Evolutionary conservation across 2,888 invertebrate species (phyloP), one percentile per base, ranked within the genome.

Genomic region (Polydesmus complanatus): DNA sequence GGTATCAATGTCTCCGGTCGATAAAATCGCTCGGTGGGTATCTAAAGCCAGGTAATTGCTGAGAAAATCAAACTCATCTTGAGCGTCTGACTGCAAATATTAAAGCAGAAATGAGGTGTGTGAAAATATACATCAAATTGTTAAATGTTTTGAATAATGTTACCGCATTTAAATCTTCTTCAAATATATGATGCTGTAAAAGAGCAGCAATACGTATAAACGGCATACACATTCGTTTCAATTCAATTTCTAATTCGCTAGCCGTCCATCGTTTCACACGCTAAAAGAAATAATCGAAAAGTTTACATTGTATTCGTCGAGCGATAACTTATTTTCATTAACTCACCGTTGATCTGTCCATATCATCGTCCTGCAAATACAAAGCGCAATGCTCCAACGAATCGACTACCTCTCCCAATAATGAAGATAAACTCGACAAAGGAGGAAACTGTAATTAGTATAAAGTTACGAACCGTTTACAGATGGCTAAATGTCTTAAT

Each of bases 191-290:
- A 72, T 85, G 84, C 56, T 86, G 82, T 57, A 95, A 77, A 5
- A 95, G 76, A 1, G 91, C 82, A 1, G 91, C 86, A 56, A 92
- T 80, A 54, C 93, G 81, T 65, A 94, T 75, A 74, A 87, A 93
- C 21, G 91, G 91, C 64, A 93, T 75, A 69, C 89, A 85, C 62
- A 88, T 75, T 65, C 83, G 82, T 74, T 90, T 86, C 61, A 93
- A 78, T 79, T 86, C 68, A 11, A 65, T 66, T 66, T 76, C 77
- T 49, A 77, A 69, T 63, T 71, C 65, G n/a, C 66, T 64, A 19
- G 66, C 37, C 22, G 55, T 55, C 55, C 61, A 62, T 49, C 25
- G 48, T 19, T 61, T 52, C 56, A 64, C 47, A 22, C 27, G 48
- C 21, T 62, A 53, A 56, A 3, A 56, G 11, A 58, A 50, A 48